Conservation (phyloP, 2,113 vertebrate species). For the Acanthisitta chloris region DNA sequence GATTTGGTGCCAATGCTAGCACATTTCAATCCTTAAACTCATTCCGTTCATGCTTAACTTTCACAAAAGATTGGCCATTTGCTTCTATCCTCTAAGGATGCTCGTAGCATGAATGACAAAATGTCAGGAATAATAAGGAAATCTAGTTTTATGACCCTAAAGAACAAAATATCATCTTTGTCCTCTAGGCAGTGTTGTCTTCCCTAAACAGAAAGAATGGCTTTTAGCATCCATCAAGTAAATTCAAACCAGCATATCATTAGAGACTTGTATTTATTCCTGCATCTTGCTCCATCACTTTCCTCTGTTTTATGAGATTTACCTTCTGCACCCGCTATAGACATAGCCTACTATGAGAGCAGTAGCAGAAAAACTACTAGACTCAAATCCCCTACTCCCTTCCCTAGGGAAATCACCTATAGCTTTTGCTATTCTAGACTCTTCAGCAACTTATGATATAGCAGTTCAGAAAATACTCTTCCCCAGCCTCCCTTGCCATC, state of each 20-base stretch:
- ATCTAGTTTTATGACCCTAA: not conserved
- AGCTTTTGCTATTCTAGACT: not conserved
- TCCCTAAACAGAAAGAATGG: not conserved
- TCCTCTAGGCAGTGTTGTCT: not conserved
- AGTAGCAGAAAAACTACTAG: not conserved
- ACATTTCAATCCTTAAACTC: not conserved
- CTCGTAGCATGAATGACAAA: not conserved
- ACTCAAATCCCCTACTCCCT: not conserved
- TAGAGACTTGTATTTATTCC: not conserved
- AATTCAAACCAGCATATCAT: not conserved
- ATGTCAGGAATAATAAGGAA: constrained; percentile 7
- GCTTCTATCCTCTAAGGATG: not conserved
- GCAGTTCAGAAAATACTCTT: not conserved
- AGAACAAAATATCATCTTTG: not conserved
- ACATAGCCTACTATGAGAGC: not conserved
- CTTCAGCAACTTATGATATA: not conserved
- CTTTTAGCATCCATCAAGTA: not conserved
- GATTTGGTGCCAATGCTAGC: not conserved
- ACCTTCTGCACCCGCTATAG: not conserved
- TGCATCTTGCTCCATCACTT: not conserved
- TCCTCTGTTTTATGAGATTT: not conserved
- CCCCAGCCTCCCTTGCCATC: not conserved
- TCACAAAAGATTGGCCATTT: not conserved
- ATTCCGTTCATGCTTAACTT: not conserved
- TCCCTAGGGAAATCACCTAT: not conserved